Percentiles rank a stretch among this genome's conserved stretches.
Conservation (phyloP, 2,113 vertebrate species). For the Pygoscelis adeliae region DNA sequence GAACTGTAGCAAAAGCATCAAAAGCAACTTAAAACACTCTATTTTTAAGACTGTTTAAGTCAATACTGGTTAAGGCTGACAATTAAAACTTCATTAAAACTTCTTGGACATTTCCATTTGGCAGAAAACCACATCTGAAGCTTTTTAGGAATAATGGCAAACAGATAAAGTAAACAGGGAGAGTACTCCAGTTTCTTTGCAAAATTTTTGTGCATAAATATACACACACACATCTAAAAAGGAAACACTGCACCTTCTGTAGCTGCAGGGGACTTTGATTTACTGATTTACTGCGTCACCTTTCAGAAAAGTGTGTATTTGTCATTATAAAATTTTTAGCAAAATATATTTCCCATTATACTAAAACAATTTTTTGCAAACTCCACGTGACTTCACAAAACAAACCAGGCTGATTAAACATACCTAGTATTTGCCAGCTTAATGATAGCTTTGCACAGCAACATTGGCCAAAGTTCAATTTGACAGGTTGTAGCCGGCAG, state of each 20-base stretch:
- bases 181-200: not conserved
- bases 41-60: not conserved
- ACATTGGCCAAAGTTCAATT: conserved; percentile 93
- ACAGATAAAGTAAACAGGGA: not conserved
- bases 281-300: not conserved
- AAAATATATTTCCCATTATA: not conserved
- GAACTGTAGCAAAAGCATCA: not conserved
- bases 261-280: not conserved
- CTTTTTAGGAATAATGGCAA: not conserved
- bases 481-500: conserved; percentile 84
- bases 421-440: conserved; percentile 91
- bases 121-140: not conserved
- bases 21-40: not conserved
- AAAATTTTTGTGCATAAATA: not conserved
- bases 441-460: conserved; percentile 91
- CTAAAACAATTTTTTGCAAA: not conserved
- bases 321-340: not conserved
- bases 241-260: not conserved
- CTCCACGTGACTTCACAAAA: not conserved
- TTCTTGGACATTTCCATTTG: not conserved
- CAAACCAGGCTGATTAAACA: conserved; percentile 33
- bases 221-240: not conserved
- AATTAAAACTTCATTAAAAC: not conserved
- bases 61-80: not conserved
- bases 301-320: not conserved